Conservation (phyloP, 2,797 vertebrate genomes). For the Coreius guichenoti region DNA sequence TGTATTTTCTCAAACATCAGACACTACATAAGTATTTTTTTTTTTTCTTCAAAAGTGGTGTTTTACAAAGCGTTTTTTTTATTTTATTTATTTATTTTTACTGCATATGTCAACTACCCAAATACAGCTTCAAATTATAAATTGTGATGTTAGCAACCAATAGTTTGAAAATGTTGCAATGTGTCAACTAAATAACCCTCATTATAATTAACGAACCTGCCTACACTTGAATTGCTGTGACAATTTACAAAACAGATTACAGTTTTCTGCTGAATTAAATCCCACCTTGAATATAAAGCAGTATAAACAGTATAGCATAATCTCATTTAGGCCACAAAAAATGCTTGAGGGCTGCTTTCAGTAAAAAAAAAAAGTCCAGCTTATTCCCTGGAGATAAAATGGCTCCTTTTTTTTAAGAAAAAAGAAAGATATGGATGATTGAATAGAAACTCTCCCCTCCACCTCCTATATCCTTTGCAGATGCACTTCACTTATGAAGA, state of each 20-base stretch:
- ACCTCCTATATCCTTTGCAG: constrained; percentile 2
- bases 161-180: not conserved
- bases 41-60: too few species aligned
- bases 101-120: too few species aligned
- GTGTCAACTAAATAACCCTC: not conserved
- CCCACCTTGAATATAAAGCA: not conserved
- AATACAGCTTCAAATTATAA: not conserved
- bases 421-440: not conserved
- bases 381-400: not conserved
- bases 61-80: too few species aligned
- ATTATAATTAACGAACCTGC: not conserved
- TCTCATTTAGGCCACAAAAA: not conserved
- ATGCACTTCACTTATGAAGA: constrained; percentile 15
- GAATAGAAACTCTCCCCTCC: not conserved
- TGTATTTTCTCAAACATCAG: too few species aligned
- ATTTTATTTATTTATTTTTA: too few species aligned
- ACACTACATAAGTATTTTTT: too few species aligned
- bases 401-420: not conserved
- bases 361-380: not conserved
- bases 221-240: not conserved
- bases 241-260: not conserved
- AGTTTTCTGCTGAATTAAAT: not conserved
- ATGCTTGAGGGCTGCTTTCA: not conserved
- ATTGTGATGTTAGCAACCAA: not conserved
- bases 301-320: not conserved